Evolutionary conservation across 2,113 vertebrate species (phyloP).

Genomic region (Rissa tridactyla): DNA sequence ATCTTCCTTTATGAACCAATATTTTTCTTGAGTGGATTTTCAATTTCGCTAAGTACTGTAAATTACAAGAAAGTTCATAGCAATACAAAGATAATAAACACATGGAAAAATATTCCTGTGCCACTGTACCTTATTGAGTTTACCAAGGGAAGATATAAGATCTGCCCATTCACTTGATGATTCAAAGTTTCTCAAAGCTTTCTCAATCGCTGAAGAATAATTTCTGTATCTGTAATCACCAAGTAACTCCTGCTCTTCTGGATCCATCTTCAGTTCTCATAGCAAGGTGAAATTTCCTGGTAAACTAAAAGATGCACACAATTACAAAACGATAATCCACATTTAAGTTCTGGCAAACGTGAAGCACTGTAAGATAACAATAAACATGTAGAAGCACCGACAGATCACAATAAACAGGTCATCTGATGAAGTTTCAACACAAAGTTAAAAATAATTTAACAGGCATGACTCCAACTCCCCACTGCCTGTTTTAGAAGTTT

Average conservation of each 20-base stretch:
- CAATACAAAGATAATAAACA: background rate
- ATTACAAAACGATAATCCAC: background rate
- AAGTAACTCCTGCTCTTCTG: constrained; percentile 90
- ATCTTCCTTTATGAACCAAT: background rate
- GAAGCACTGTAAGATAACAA: background rate
- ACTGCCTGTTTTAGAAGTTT: background rate
- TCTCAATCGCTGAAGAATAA: constrained; percentile 91
- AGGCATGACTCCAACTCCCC: background rate
- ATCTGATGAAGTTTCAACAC: background rate
- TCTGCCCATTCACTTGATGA: constrained; percentile 98
- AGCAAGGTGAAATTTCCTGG: constrained; percentile 3
- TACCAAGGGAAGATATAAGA: constrained; percentile 96
- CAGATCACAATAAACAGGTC: background rate
- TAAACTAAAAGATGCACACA: background rate
- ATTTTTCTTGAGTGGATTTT: background rate
- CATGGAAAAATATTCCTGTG: background rate
- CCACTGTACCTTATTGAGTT: constrained; percentile 92
- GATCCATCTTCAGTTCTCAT: constrained; percentile 88
- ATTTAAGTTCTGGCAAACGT: background rate
- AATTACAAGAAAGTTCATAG: background rate
- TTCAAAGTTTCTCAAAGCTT: constrained; percentile 95
- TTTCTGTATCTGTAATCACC: constrained; percentile 94
- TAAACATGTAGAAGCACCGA: background rate
- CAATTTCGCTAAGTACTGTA: background rate
- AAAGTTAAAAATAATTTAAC: background rate